Base-by-base conservation (phyloP, 2,888 invertebrate genomes). In the Germaria angustata region DNA sequence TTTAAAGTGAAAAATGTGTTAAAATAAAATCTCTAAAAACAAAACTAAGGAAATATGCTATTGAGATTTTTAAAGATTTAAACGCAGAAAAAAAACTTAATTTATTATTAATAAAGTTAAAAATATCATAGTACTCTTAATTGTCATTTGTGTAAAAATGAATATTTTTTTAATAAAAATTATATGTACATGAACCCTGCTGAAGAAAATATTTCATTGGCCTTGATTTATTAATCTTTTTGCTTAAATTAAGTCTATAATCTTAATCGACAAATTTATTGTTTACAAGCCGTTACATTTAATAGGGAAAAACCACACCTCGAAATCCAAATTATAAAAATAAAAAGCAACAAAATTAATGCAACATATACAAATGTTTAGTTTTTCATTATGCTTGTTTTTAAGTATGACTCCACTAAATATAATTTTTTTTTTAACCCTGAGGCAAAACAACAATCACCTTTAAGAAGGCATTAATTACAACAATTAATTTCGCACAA, bases 371-470 rank as follows among this genome's bases (percentile, higher is more conserved):
- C 53, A 81, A 66, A 53, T 59, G n/a, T 63, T 59, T 49, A 32
- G n/a, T n/a, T n/a, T n/a, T n/a, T n/a, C n/a, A n/a, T n/a, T n/a
- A n/a, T n/a, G n/a, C n/a, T n/a, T n/a, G n/a, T n/a, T n/a, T n/a
- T n/a, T n/a, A n/a, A n/a, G n/a, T n/a, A n/a, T n/a, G n/a, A n/a
- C n/a, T n/a, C n/a, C n/a, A n/a, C n/a, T n/a, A n/a, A n/a, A n/a
- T n/a, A n/a, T n/a, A n/a, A n/a, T n/a, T n/a, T n/a, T n/a, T 15
- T 53, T n/a, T 39, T 61, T 53, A 22, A 34, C 32, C 78, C 82
- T 71, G 75, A 66, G 71, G 75, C 82, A 79, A 82, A 82, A 79
- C 82, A 82, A 82, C 82, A 82, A 82, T 82, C 82, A 82, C 82
- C 82, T 79, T 44, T 36, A 75, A 82, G 75, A 69, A 71, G 66